Evolutionary conservation across 1,140 invertebrate genomes (phyloP).

Genomic region (Parasteatoda tepidariorum): DNA sequence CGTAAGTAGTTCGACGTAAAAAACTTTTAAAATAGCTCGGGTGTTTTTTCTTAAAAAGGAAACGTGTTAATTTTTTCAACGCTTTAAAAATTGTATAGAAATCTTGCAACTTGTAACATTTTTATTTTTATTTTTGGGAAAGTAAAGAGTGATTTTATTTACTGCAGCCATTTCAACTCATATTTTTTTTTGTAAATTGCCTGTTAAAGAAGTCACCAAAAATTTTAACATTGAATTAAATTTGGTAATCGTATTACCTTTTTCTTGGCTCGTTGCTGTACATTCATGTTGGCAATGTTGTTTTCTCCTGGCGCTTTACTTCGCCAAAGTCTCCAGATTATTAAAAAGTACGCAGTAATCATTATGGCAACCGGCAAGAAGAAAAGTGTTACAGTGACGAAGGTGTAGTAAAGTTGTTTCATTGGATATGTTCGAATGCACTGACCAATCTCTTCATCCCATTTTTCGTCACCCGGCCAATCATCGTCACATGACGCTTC

Average conservation of each 20-base stretch:
- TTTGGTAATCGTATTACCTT: conserved; percentile 64
- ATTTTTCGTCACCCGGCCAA: conserved; percentile 62
- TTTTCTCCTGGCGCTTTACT: conserved; percentile 65
- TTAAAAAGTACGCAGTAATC: conserved; percentile 70
- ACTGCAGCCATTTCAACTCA: too few species aligned
- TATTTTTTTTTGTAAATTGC: too few species aligned
- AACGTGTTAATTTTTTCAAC: too few species aligned
- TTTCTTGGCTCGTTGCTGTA: conserved; percentile 64
- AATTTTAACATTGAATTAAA: too few species aligned
- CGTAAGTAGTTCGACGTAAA: too few species aligned
- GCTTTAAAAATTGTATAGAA: too few species aligned
- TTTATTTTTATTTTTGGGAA: too few species aligned
- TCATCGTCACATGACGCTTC: conserved; percentile 62
- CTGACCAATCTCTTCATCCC: conserved; percentile 39
- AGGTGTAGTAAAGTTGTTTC: conserved; percentile 69
- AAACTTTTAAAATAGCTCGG: too few species aligned
- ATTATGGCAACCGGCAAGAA: conserved; percentile 71
- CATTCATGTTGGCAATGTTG: conserved; percentile 61
- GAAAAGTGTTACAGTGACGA: conserved; percentile 70
- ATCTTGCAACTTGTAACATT: too few species aligned
- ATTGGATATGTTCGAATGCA: conserved; percentile 63
- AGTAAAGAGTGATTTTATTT: too few species aligned
- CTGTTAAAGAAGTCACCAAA: too few species aligned
- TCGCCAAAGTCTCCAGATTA: conserved; percentile 69
- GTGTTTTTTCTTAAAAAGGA: too few species aligned